Conservation (phyloP, 1,140 invertebrate species). For the Drosophila repletoides region DNA sequence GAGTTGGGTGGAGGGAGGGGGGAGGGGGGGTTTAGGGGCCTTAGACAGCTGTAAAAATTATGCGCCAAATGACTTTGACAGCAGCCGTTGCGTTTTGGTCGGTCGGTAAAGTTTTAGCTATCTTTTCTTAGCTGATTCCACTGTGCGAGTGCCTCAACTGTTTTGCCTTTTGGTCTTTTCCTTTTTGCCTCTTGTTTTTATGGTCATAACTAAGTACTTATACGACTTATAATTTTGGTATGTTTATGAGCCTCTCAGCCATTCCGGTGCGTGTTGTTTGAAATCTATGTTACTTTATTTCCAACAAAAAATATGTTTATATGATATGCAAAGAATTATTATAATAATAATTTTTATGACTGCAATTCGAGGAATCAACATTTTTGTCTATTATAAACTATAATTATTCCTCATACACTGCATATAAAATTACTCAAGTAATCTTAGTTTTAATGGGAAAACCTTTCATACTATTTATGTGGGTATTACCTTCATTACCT, state of each 20-base stretch:
- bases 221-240: constrained; percentile 73
- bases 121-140: not conserved
- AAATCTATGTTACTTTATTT: too few species aligned
- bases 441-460: too few species aligned
- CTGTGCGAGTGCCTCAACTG: too few species aligned
- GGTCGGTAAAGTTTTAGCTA: constrained; percentile 13
- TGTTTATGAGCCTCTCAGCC: constrained; percentile 53
- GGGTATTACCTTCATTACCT: too few species aligned
- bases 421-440: too few species aligned
- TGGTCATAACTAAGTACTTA: constrained; percentile 75
- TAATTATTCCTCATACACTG: too few species aligned
- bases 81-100: constrained; percentile 46
- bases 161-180: not conserved
- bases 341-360: too few species aligned
- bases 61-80: constrained; percentile 74
- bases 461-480: too few species aligned
- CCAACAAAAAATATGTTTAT: not conserved
- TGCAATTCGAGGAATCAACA: too few species aligned
- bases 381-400: too few species aligned
- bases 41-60: constrained; percentile 69
- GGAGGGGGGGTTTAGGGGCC: not conserved
- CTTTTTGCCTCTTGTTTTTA: constrained; percentile 54
- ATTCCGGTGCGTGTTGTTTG: not conserved
- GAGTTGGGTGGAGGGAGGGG: not conserved
- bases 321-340: too few species aligned